Evolutionary conservation across 2,888 invertebrate species (phyloP), one percentile per base, ranked within the genome.

Genomic region (Perdita meconis): DNA sequence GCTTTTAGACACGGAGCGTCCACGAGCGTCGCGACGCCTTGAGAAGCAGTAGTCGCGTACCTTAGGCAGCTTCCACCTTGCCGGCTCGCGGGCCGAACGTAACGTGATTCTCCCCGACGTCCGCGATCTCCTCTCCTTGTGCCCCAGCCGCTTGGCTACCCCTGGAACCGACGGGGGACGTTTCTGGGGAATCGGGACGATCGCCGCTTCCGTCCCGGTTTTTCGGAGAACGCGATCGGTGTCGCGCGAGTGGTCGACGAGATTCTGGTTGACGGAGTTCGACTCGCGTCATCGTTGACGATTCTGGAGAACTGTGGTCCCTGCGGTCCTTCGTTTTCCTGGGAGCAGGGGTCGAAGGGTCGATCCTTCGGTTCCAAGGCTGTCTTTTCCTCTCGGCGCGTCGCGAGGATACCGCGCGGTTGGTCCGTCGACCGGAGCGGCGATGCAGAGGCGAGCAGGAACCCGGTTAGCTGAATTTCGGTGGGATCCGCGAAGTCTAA

Each of bases 11-110:
- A 89, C 88, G 87, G 88, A 90, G 89, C 88, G 89, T 90, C 89
- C 86, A 89, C 90, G 89, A 88, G 81, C 89, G 91, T 89, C 90
- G 90, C 87, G 89, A 87, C 86, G 89, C 89, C 89, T 89, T 88
- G 88, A 88, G 83, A 83, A 88, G 86, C 89, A 90, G 90, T 90
- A 89, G 90, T 91, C 90, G 90, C 88, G 90, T 89, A 91, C 90
- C 90, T 91, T 90, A 87, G 86, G 88, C 89, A 91, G 91, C 91
- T 88, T 92, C 91, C 89, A 90, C 90, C 90, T 91, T 91, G 90
- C 90, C 90, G 90, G 89, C 87, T 89, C 87, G 88, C 85, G 84
- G n/a, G 84, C 81, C 83, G 84, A 78, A 51, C 72, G 75, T 74
- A 83, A 82, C 84, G 82, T 61, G 74, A 84, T 82, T 76, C 70